Percentiles rank a stretch among this genome's conserved stretches.
Evolutionary conservation across 2,888 invertebrate genomes (phyloP).

Genomic region (Spisula solida): DNA sequence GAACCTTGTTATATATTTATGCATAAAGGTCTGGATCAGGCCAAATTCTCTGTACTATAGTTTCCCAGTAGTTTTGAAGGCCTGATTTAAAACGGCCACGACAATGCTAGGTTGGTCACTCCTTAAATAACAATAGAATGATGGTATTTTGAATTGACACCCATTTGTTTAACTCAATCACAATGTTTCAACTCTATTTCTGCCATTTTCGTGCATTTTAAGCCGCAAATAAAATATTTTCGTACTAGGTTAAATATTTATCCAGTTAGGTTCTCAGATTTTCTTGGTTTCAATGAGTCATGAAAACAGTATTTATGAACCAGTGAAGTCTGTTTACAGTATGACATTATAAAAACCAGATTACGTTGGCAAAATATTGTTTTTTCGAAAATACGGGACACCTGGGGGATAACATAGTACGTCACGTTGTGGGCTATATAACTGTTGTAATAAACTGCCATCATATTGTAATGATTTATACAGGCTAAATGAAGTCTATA

Average conservation of each 20-base stretch:
- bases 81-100: no score
- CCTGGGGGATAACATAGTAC: constrained; percentile 30
- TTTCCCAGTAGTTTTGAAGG: no score
- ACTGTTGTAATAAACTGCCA: background rate
- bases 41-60: no score
- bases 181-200: background rate
- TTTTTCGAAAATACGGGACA: constrained; percentile 39
- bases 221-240: constrained; percentile 19
- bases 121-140: no score
- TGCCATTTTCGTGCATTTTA: background rate
- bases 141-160: background rate
- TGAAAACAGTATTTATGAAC: constrained; percentile 47
- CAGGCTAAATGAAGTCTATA: constrained; percentile 30
- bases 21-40: no score
- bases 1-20: no score
- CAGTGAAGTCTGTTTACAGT: constrained; percentile 43
- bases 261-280: background rate
- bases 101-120: no score
- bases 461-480: constrained; percentile 33
- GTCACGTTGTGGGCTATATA: background rate
- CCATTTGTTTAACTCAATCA: background rate
- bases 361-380: constrained; percentile 46
- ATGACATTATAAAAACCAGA: constrained; percentile 33
- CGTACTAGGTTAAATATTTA: constrained; percentile 11
- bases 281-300: constrained; percentile 45